Percentiles rank a stretch among this genome's conserved stretches.
phyloP scores from a whole-genome alignment of 1,140 invertebrate genomes.

The Macrobrachium nipponense region DNA sequence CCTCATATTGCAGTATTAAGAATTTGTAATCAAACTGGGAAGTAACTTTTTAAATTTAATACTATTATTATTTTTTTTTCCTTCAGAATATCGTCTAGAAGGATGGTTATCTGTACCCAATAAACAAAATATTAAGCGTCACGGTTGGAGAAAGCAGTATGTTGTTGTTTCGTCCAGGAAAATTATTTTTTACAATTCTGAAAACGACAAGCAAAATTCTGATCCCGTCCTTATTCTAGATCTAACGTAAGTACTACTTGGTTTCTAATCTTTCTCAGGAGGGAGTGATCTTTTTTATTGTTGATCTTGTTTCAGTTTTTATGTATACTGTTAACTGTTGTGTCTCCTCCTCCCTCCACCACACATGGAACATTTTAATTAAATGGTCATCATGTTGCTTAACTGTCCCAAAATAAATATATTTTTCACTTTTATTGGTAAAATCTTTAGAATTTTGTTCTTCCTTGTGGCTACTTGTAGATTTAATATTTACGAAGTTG shows the following conservation, averaged over 20 bases:
- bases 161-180: conserved; percentile 97
- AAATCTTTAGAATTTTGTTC: too few species aligned
- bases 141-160: conserved; percentile 97
- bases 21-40: not conserved
- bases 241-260: conserved; percentile 71
- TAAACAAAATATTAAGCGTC: conserved; percentile 93
- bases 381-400: not conserved
- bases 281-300: not conserved
- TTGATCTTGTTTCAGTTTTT: not conserved
- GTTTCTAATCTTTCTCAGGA: not conserved
- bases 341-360: too few species aligned
- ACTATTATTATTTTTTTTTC: not conserved
- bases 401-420: not conserved
- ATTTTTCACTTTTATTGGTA: too few species aligned
- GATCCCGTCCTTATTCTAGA: conserved; percentile 95
- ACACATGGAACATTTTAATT: too few species aligned
- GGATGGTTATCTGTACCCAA: conserved; percentile 96
- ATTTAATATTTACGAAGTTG: too few species aligned
- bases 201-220: conserved; percentile 93
- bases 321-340: not conserved
- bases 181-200: conserved; percentile 97
- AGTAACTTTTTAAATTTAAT: not conserved
- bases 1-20: too few species aligned
- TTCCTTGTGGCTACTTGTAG: too few species aligned
- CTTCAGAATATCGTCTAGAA: conserved; percentile 83